Base-by-base conservation (phyloP, 2,888 invertebrate species). In the Tholera decimalis region DNA sequence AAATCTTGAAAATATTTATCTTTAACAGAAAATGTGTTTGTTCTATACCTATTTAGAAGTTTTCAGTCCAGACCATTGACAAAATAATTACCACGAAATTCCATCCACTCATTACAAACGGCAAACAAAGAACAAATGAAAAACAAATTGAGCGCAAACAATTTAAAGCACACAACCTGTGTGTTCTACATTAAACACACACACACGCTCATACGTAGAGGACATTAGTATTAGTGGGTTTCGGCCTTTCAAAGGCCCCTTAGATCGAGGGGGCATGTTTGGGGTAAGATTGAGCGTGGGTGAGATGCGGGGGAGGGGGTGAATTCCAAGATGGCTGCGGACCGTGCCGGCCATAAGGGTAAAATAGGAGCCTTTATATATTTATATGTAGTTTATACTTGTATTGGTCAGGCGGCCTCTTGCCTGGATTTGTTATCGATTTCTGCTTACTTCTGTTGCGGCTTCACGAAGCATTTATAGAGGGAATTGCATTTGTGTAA, bases 141-240 rank as follows among this genome's bases (percentile, higher is more conserved):
- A 77, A 84, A 73, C 80, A 85, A 88, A 85, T 85, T 77, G 82
- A 79, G 82, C 82, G 76, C 82, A 85, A 88, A 86, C 85, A 89
- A 86, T 83, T 83, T 83, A 75, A 83, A 83, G 80, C 73, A 75
- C 60, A 72, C 77, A 79, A 81, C 81, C 82, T 84, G 84, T 83
- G 84, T 83, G 79, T 78, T 77, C 65, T 70, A 77, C 73, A 77
- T 80, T 82, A 71, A 61, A 68, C 74, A 79, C 81, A 79, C 85
- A 81, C 78, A 83, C 80, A 80, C 78, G 77, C 72, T 73, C 83
- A 86, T 91, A 89, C 89, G 88, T 90, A 89, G 89, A 91, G 92
- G 91, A 91, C 94, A 95, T 94, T 94, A 95, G 95, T 94, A 95
- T 95, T 95, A 95, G 94, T 93, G 88, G 90, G 93, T 90, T 95